Base-by-base conservation (phyloP, 2,797 vertebrate species). In the Catostomus latipinnis region DNA sequence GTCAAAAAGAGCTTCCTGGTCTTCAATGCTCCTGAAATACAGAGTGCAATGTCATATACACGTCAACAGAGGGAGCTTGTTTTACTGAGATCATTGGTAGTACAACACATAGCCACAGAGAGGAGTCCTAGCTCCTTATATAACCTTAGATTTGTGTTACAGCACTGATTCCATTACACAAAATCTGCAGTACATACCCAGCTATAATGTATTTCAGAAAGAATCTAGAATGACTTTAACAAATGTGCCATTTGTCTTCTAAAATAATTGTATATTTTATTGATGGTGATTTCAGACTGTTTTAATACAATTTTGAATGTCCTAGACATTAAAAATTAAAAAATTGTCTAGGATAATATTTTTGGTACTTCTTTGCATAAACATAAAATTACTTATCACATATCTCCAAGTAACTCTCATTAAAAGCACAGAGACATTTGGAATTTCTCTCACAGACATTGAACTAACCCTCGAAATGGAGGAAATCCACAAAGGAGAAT, bases 401-500 rank as follows among this genome's bases (percentile, higher is more conserved):
- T 34, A n/a, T 53, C 11, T 13, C 11, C 11, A 12, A 11, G 2
- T 53, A 14, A 14, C n/a, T 5, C 63, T 5, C 63, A 69, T 58
- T 76, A 52, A 60, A 13, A 67, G 48, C 12, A 6, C 1, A 54
- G 14, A 62, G 54, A 9, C 10, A n/a, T n/a, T 54, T 34, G 34
- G 34, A 34, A 34, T 34, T 34, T 34, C 48, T 68, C 6, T 52
- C 8, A 22, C 10, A 6, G 14, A 7, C 45, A 13, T 2, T 45
- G 4, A 43, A 85, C 96, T 77, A 93, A 98, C 97, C 98, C 97
- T 87, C 98, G 92, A 85, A 99, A 99, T 0, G 97, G 98, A 86
- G 98, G 98, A 87, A 99, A 99, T 69, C 98, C 98, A 89, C 97
- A 99, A 72, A 99, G 94, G 72, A 99, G 93, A 88, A 99, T 98